Evolutionary conservation across 2,888 invertebrate genomes (phyloP).

Genomic region (Drosophila stalkeri): DNA sequence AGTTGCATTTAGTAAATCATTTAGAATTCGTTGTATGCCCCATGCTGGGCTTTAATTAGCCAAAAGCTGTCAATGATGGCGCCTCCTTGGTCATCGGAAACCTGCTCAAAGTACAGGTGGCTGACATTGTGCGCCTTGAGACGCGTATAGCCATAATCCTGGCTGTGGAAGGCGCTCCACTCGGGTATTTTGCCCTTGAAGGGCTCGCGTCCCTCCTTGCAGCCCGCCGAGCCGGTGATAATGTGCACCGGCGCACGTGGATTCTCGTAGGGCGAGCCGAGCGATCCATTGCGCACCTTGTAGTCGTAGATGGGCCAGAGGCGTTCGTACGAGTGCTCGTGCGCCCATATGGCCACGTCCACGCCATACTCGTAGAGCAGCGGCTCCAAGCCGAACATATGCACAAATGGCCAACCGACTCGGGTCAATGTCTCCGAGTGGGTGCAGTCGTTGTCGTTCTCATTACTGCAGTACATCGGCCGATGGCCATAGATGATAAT

Average conservation of each 20-base stretch:
- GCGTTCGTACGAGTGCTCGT: constrained; percentile 98
- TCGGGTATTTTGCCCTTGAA: constrained; percentile 87
- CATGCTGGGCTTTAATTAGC: constrained; percentile 87
- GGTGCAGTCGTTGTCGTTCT: constrained; percentile 92
- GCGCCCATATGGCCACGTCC: constrained; percentile 97
- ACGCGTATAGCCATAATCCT: constrained; percentile 97
- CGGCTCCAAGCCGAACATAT: constrained; percentile 91
- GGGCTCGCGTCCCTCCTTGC: constrained; percentile 92
- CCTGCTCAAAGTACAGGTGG: constrained; percentile 96
- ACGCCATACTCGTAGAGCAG: constrained; percentile 95
- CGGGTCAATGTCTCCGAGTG: constrained; percentile 88
- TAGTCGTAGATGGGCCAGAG: constrained; percentile 97
- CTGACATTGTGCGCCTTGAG: constrained; percentile 92
- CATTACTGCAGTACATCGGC: constrained; percentile 96
- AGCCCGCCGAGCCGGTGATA: constrained; percentile 95
- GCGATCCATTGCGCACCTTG: constrained; percentile 88
- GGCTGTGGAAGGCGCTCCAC: constrained; percentile 94
- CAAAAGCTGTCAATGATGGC: constrained; percentile 89
- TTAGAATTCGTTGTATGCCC: constrained; percentile 61
- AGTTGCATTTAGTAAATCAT: not conserved
- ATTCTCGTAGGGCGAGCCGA: constrained; percentile 86
- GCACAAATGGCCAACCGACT: constrained; percentile 89
- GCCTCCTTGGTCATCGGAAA: constrained; percentile 90
- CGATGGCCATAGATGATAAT: constrained; percentile 93
- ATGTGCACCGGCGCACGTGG: constrained; percentile 96